Base-by-base conservation (phyloP, 2,888 invertebrate genomes). In the Ceraclea dissimilis region DNA sequence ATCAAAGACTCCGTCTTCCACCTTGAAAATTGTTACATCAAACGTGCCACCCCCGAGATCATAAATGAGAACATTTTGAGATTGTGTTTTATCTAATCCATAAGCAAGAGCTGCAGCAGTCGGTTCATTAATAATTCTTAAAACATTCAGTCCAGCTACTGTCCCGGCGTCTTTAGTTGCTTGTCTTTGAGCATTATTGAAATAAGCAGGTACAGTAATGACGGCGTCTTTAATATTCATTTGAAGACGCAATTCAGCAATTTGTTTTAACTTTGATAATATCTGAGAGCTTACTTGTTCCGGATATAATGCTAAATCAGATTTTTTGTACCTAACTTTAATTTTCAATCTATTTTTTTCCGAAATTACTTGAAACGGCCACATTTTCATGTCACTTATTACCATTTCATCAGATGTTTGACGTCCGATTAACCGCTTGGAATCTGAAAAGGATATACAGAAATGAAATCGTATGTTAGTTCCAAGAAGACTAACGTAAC, bases 1-100 rank as follows among this genome's bases (percentile, higher is more conserved):
- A 72, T 99, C 99, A 71, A 99, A 99, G n/a, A 99, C 99, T 1
- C 98, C 99, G 70, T 99, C 98, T 73, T 98, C 97, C 59, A 99
- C 99, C 80, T 99, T 98, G 63, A 99, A 78, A 64, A 99, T 90
- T 0, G 98, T 98, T 57, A 99, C 85, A 80, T 99, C 99, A 73
- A 99, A 99, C 39, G 99, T 99, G 63, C 99, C 99, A 67, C 99
- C 99, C 58, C 99, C 99, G 70, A 99, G 81, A 78, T 99, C 99
- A 75, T 98, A 99, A 0, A 99, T 98, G 46, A 98, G 98, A 72
- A 99, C 97, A 57, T 95, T 96, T 70, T 19, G 72, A 39, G 82
- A 90, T 67, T 90, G 90, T 60, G 90, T 90, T 75, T 98, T 98
- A 73, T 99, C 98, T 91, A 99, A 92, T 59, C 99, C 99, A 72